Evolutionary conservation across 2,797 vertebrate species (phyloP), one percentile per base, ranked within the genome.

Genomic region (Pyrocephalus nanus): DNA sequence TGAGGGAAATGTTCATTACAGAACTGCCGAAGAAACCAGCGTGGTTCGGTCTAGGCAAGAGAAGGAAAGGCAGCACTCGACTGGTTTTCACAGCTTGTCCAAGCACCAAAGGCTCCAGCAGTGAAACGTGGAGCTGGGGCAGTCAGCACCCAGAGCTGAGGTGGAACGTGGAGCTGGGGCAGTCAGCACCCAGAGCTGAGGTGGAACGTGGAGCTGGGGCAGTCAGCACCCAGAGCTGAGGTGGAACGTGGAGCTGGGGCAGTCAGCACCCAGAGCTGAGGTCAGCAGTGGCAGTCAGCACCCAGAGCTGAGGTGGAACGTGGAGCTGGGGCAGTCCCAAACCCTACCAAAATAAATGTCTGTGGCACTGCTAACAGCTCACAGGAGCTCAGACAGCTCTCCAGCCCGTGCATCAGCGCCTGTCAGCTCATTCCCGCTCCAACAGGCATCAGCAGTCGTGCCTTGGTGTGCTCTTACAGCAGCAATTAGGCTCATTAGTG

Each of bases 401-500:
- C 25, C 48, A 86, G 64, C n/a, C 30, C 27, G 69, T 82, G 61
- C 6, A 8, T 86, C 75, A 80, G 71, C 70, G 74, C 58, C 80
- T 74, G 34, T 65, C 57, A 53, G 43, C 42, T 84, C 72, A 55
- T 78, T 89, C 61, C 54, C 29, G n/a, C 60, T 82, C 73, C 90
- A 80, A 62, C 67, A 88, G 65, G 66, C 67, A 92, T 81, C 36
- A 86, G 73, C 50, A 96, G 58, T 53, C 90, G 74, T 81, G 89
- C 70, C 72, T 85, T 11, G 3, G 15, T 74, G 61, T 77, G 73
- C 84, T 95, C 93, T 96, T 92, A n/a, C 18, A 91, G 51, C 69
- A 91, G 71, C 90, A 96, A 67, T 96, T 96, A 95, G 74, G 77
- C 67, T 96, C 45, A 95, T 93, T 94, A 95, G 78, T 82, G 36